Base-by-base conservation (phyloP, 2,797 vertebrate genomes). In the Apogon hyalosoma region DNA sequence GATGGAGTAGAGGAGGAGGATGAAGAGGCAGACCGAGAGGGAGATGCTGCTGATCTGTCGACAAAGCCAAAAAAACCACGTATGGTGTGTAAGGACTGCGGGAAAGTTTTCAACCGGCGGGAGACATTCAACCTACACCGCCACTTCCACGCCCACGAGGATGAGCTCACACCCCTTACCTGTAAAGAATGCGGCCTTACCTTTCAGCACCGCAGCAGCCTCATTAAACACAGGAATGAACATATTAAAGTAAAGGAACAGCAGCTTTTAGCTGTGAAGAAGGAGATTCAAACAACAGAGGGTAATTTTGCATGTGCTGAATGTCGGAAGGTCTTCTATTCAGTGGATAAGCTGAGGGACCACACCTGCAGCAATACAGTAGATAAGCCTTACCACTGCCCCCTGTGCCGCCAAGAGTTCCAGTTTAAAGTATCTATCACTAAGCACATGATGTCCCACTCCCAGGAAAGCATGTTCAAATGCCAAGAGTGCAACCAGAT, bases 121-220 rank as follows among this genome's bases (percentile, higher is more conserved):
- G 94, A 95, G 90, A 94, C 87, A 0, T 94, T 90, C 75, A 93
- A 95, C 75, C 92, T 95, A 3, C 94, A 95, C 77, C 92, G 94
- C 10, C 92, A 95, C 86, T 93, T 92, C 28, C 94, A 95, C n/a
- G 74, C 92, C 6, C 93, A 94, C 13, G 87, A 92, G 68, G 92
- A 94, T 7, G 93, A 94, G 56, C 90, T 93, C 51, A 86, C 87
- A 4, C 92, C 93, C 4, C 93, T 94, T 33, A 92, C 91, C 73
- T 95, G 94, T 59, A 93, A 93, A 78, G 93, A 95, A 59, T 95
- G 94, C 14, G 92, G 92, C 84, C 88, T 94, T 68, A 92, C 91
- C 55, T 95, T 95, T 69, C 88, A 92, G 77, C 94, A 95, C 76
- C 93, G 94, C 63, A 94, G 93, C 85, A 85, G 89, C 84, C 91